These are phyloP conservation scores for Hycleus phaleratus DNA, from an alignment of 1,140 invertebrate genomes.

Conservation along the genomic window DNA sequence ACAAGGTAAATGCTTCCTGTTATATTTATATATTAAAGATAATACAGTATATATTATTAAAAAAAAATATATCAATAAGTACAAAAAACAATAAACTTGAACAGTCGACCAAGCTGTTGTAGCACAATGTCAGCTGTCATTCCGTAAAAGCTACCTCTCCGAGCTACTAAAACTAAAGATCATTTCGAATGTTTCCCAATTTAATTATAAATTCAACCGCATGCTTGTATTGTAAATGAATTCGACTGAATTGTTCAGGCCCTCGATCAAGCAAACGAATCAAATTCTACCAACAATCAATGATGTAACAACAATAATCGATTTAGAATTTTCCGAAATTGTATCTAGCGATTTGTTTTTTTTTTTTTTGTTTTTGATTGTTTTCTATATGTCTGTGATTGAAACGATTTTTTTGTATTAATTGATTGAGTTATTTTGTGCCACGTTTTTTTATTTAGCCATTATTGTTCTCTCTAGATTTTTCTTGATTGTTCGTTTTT, in stretches of 20 bases:
- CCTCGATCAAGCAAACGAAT: not conserved
- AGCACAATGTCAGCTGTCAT: constrained; percentile 27
- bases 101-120: constrained; percentile 24
- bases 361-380: not conserved
- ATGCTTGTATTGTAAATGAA: not conserved
- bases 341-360: not conserved
- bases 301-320: too few species aligned
- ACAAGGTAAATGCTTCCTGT: constrained; percentile 36
- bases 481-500: constrained; percentile 14
- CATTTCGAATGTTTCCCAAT: constrained; percentile 2
- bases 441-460: not conserved
- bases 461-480: constrained; percentile 5
- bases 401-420: not conserved
- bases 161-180: constrained; percentile 13
- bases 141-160: constrained; percentile 33
- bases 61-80: constrained; percentile 36
- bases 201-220: constrained; percentile 14
- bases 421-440: not conserved
- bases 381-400: constrained; percentile 12
- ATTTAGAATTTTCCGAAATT: not conserved
- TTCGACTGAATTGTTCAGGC: not conserved
- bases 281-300: constrained; percentile 1
- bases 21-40: constrained; percentile 18
- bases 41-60: not conserved
- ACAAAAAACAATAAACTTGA: constrained; percentile 27